Evolutionary conservation across 2,797 vertebrate species (phyloP).

Genomic region (Huso huso): DNA sequence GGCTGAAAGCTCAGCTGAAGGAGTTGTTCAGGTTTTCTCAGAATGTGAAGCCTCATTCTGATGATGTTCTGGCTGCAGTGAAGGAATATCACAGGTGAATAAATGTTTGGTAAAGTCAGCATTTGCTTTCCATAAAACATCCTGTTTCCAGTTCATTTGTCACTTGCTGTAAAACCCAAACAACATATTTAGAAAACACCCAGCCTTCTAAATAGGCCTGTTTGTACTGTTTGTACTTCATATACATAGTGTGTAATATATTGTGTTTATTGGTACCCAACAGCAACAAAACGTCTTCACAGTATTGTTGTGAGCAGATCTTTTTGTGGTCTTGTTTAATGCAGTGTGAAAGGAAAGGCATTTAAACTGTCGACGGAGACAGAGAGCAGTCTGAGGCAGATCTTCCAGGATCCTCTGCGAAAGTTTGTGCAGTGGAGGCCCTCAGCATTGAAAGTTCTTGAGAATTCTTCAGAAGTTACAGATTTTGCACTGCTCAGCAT

Average conservation of each 20-base stretch:
- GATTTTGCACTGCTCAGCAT: conserved; percentile 67
- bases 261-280: too few species aligned
- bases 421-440: conserved; percentile 70
- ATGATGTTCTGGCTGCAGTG: conserved; percentile 67
- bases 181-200: too few species aligned
- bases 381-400: conserved; percentile 55
- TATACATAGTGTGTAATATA: too few species aligned
- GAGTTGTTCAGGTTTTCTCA: conserved; percentile 70
- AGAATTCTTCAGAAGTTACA: conserved; percentile 53
- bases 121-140: not conserved
- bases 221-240: too few species aligned
- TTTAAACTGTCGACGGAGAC: conserved; percentile 61
- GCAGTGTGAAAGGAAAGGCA: conserved; percentile 69
- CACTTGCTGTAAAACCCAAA: too few species aligned
- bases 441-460: conserved; percentile 60
- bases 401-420: conserved; percentile 66
- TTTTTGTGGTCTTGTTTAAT: not conserved
- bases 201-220: too few species aligned
- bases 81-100: conserved; percentile 80
- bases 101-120: not conserved
- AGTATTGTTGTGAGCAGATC: not conserved
- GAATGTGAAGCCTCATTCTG: conserved; percentile 61
- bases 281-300: not conserved
- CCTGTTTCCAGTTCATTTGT: too few species aligned
- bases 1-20: conserved; percentile 74